Percentiles rank a stretch among this genome's conserved stretches.
These are phyloP conservation scores for Gonatopus flavifemur DNA, from an alignment of 1,140 invertebrate genomes.

Conservation along the genomic window DNA sequence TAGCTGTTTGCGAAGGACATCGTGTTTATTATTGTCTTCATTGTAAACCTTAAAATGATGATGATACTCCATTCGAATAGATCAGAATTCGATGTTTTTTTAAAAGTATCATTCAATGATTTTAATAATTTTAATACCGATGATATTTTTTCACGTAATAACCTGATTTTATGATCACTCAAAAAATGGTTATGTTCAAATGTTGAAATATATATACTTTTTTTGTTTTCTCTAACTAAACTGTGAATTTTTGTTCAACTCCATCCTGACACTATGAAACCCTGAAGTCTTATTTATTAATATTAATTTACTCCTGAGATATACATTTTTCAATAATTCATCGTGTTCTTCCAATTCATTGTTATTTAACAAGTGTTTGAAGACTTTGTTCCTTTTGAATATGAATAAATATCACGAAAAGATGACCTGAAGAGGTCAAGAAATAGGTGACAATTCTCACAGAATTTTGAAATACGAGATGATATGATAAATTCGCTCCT, in stretches of 20 bases:
- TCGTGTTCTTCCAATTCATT: no score
- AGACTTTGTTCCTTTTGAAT: no score
- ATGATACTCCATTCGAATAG: no score
- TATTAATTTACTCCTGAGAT: background rate
- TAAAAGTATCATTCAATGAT: background rate
- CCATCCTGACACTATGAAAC: background rate
- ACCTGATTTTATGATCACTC: background rate
- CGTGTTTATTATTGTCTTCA: background rate
- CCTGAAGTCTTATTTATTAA: background rate
- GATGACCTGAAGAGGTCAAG: no score
- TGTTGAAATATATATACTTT: background rate
- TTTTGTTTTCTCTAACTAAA: background rate
- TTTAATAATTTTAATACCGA: background rate
- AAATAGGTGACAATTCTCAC: no score
- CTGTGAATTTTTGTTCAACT: background rate
- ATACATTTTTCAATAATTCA: background rate
- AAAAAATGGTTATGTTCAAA: no score
- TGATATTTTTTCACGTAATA: background rate
- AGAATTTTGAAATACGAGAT: no score
- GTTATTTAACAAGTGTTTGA: no score
- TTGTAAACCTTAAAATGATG: background rate
- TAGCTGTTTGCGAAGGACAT: background rate
- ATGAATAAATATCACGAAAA: no score
- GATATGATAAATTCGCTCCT: no score
- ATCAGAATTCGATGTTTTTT: no score